Percentiles rank a stretch among this genome's conserved stretches.
Evolutionary conservation across 2,113 vertebrate species (phyloP).

Genomic region (Macrotus californicus): DNA sequence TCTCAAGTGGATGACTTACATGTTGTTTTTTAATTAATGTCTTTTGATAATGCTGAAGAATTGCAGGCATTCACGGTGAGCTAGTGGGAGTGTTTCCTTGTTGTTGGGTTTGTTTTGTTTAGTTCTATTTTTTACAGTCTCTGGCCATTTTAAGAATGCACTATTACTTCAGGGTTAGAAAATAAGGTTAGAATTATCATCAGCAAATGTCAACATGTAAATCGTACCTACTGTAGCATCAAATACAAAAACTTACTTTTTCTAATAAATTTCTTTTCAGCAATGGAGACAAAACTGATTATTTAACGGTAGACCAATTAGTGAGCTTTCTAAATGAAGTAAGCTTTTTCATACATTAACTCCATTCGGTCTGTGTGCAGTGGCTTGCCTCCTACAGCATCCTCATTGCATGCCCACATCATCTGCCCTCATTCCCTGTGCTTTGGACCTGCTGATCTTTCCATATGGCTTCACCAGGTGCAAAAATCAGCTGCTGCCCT

Average conservation of each 20-base stretch:
- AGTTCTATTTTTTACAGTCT: constrained; percentile 39
- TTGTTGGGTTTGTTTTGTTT: not conserved
- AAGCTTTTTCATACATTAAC: constrained; percentile 99
- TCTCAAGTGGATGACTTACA: constrained; percentile 81
- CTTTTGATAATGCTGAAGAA: constrained; percentile 34
- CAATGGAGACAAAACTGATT: constrained; percentile 99
- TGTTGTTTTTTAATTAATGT: constrained; percentile 77
- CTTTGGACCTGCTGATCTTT: constrained; percentile 81
- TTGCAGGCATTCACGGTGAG: constrained; percentile 50
- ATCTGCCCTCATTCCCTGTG: constrained; percentile 61
- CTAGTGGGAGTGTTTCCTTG: constrained; percentile 28
- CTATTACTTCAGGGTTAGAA: constrained; percentile 67
- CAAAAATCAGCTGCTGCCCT: constrained; percentile 75
- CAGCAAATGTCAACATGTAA: constrained; percentile 84
- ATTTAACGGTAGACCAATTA: constrained; percentile 99
- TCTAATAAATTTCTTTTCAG: constrained; percentile 99
- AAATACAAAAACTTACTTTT: constrained; percentile 86
- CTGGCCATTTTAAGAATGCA: constrained; percentile 66
- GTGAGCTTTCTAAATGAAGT: constrained; percentile 99
- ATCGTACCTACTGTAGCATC: constrained; percentile 83
- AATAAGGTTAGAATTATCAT: constrained; percentile 70
- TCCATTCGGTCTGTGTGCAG: constrained; percentile 88
- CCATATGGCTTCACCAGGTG: constrained; percentile 78
- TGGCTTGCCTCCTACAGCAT: constrained; percentile 80
- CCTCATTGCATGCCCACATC: constrained; percentile 73